Percentiles rank a stretch among this genome's conserved stretches.
Conservation (phyloP, 2,113 vertebrate genomes). For the Nothoprocta perdicaria region DNA sequence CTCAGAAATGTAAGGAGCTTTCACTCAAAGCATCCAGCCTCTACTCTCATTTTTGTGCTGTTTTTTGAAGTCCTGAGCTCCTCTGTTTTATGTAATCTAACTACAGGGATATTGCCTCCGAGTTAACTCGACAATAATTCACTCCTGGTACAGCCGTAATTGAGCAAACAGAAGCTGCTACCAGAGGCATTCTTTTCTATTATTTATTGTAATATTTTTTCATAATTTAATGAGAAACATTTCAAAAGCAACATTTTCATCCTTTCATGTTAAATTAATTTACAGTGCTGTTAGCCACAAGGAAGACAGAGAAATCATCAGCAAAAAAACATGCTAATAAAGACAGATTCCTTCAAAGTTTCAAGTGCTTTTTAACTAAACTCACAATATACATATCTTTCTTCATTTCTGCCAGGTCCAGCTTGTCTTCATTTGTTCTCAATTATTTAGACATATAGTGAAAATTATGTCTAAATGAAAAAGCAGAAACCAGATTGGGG, state of each 20-base stretch:
- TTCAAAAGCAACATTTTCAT: slow-evolving; percentile 81
- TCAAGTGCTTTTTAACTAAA: slow-evolving; percentile 61
- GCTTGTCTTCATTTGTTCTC: slow-evolving; percentile 53
- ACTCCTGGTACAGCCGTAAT: slow-evolving; percentile 71
- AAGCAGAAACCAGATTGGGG: slow-evolving; percentile 11
- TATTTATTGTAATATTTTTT: slow-evolving; percentile 80
- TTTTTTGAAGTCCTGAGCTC: slow-evolving; percentile 69
- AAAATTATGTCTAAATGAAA: slow-evolving; percentile 51
- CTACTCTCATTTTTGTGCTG: slow-evolving; percentile 10
- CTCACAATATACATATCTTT: slow-evolving; percentile 26
- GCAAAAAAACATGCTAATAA: slow-evolving; percentile 76
- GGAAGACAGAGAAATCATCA: slow-evolving; percentile 76
- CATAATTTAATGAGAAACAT: slow-evolving; percentile 80
- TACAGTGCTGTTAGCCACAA: slow-evolving; percentile 75
- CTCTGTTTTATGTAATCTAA: slow-evolving; percentile 74
- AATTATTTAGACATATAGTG: slow-evolving; percentile 30
- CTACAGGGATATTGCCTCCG: slow-evolving; percentile 71
- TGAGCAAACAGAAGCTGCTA: slow-evolving; percentile 78
- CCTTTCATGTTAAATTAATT: slow-evolving; percentile 84
- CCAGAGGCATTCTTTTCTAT: slow-evolving; percentile 79
- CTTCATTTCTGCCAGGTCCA: slow-evolving; percentile 14
- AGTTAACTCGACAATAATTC: slow-evolving; percentile 76
- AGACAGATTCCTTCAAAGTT: slow-evolving; percentile 74
- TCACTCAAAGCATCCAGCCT: slow-evolving; percentile 67
- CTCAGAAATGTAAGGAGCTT: slow-evolving; percentile 50